phyloP scores from a whole-genome alignment of 2,888 invertebrate genomes.

The Ommatoiulus sabulosus region DNA sequence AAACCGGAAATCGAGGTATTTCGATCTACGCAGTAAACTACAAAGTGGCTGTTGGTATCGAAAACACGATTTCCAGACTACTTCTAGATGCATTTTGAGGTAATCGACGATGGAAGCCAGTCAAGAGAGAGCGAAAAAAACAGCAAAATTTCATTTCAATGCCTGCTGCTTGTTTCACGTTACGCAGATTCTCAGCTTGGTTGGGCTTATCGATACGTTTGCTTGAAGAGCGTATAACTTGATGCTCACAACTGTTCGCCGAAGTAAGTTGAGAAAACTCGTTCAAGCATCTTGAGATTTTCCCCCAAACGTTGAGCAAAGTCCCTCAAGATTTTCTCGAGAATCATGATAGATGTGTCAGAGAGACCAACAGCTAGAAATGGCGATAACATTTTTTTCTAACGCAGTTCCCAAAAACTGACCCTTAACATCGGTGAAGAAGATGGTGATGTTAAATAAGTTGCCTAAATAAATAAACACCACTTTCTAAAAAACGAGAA shows the following conservation, averaged over 20 bases:
- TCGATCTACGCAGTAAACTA: neutral
- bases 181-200: neutral
- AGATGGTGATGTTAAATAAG: neutral
- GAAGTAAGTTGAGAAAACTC: neutral
- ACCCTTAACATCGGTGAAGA: neutral
- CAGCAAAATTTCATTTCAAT: slow-evolving; percentile 1
- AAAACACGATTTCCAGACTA: neutral
- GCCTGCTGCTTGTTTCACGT: neutral
- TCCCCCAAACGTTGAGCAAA: neutral
- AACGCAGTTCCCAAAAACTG: neutral
- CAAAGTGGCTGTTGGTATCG: neutral
- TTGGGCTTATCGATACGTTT: neutral
- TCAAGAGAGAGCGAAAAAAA: neutral
- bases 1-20: neutral
- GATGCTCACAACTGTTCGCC: neutral
- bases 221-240: neutral
- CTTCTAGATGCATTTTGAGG: neutral
- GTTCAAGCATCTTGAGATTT: neutral
- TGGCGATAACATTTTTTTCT: neutral
- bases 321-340: neutral
- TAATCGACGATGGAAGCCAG: slow-evolving; percentile 15
- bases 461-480: too few species aligned
- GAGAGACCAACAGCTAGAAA: neutral
- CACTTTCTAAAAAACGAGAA: too few species aligned
- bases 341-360: neutral